Base-by-base conservation (phyloP, 2,797 vertebrate species). In the Phrynocephalus forsythii region DNA sequence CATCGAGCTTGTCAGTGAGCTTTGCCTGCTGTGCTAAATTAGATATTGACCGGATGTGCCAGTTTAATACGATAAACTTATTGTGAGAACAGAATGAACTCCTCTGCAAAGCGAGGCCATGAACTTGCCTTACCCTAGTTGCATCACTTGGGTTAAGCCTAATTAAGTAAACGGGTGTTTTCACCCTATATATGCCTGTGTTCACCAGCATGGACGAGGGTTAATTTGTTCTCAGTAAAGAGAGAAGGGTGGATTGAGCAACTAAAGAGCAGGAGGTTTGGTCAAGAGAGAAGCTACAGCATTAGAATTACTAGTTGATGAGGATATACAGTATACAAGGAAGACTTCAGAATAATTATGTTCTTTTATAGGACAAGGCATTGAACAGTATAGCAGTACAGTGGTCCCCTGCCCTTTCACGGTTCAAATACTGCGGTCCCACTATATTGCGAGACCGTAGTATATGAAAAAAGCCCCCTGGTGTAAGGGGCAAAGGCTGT, bases 41-140 rank as follows among this genome's bases (percentile, higher is more conserved):
- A 92, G 90, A 87, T 91, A 89, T 92, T 93, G 92, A 91, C 91
- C 2, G 15, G 33, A 81, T 92, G 56, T 83, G 44, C 69, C 89
- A 60, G 33, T 85, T 92, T 91, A 91, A 89, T 22, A 79, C 44
- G 77, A 82, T 78, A 84, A 91, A 88, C 18, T 90, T 84, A 26
- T 24, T 84, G 75, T 76, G 90, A 91, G 83, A 90, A 84, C 22
- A 82, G 82, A 77, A 11, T 6, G 81, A 77, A 87, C 71, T 86
- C 7, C n/a, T 89, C 79, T 91, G 38, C 75, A 86, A 1, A 0
- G 8, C 76, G 13, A 79, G 86, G 33, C 7, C 85, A 44, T 16
- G 33, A 38, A 13, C 52, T 87, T 0, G 0, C 0, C 0, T 84
- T 30, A 44, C 78, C 91, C 79, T 84, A 6, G n/a, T 66, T 15